phyloP scores from a whole-genome alignment of 1,140 invertebrate species.

The Formica exsecta region DNA sequence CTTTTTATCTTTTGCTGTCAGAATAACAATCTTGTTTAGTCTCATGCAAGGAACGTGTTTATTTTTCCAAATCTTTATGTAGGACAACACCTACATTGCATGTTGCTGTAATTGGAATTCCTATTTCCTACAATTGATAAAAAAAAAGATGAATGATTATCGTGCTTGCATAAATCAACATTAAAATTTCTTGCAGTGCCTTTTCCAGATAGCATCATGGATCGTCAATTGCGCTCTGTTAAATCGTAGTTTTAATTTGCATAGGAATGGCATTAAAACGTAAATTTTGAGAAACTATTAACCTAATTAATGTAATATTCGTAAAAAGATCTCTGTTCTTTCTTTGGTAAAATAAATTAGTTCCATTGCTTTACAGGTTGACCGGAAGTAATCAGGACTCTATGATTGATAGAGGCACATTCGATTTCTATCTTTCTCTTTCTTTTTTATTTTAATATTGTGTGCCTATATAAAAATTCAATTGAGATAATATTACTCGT shows the following conservation, averaged over 20 bases:
- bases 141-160: slow-evolving; percentile 24
- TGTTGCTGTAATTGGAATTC: slow-evolving; percentile 49
- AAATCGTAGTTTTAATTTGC: slow-evolving; percentile 50
- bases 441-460: slow-evolving; percentile 70
- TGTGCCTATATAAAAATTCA: slow-evolving; percentile 59
- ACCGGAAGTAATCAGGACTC: slow-evolving; percentile 81
- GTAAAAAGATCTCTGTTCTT: slow-evolving; percentile 52
- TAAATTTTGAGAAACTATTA: slow-evolving; percentile 55
- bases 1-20: slow-evolving; percentile 13
- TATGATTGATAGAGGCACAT: slow-evolving; percentile 82
- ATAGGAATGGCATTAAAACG: slow-evolving; percentile 47
- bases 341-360: slow-evolving; percentile 76
- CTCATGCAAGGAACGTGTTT: slow-evolving; percentile 56
- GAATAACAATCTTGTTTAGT: slow-evolving; percentile 56
- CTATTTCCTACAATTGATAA: slow-evolving; percentile 20
- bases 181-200: slow-evolving; percentile 63
- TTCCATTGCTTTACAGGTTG: slow-evolving; percentile 84
- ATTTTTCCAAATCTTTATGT: slow-evolving; percentile 60
- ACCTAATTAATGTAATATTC: slow-evolving; percentile 11
- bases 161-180: slow-evolving; percentile 41
- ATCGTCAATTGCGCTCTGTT: slow-evolving; percentile 53
- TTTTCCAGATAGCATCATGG: slow-evolving; percentile 65
- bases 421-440: slow-evolving; percentile 76
- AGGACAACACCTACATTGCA: slow-evolving; percentile 50
- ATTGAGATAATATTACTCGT: slow-evolving; percentile 44